A percentile compares a stretch with the other conserved stretches of the same genome.
Evolutionary conservation across 2,113 vertebrate genomes (phyloP).

Genomic region (Muntiacus muntjak): DNA sequence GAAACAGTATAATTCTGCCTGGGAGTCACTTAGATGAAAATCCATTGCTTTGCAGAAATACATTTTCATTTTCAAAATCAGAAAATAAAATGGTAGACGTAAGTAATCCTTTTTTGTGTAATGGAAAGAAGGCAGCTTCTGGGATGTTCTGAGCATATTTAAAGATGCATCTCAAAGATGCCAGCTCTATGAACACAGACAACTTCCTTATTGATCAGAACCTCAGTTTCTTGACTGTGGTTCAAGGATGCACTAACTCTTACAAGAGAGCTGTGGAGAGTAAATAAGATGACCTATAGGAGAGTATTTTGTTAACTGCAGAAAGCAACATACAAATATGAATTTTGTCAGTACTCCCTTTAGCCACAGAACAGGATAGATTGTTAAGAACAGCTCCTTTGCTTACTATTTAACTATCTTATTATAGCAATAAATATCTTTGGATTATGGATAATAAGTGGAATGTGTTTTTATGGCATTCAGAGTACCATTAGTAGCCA

Average conservation of each 20-base stretch:
- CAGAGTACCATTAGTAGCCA: conserved; percentile 64
- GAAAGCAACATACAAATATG: conserved; percentile 53
- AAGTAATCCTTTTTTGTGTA: background rate
- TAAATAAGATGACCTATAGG: background rate
- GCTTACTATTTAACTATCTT: conserved; percentile 53
- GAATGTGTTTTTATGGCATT: conserved; percentile 63
- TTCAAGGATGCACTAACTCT: background rate
- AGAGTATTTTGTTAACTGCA: background rate
- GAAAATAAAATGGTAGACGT: background rate
- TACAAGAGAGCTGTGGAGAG: background rate
- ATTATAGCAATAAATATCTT: conserved; percentile 34
- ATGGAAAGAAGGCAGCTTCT: background rate
- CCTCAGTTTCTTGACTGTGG: background rate
- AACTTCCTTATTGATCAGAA: background rate
- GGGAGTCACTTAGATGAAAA: background rate
- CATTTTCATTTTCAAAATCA: conserved; percentile 32
- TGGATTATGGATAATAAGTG: conserved; percentile 67
- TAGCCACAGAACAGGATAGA: conserved; percentile 62
- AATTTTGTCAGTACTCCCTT: conserved; percentile 53
- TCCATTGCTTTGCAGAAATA: background rate
- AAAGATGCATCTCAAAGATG: background rate
- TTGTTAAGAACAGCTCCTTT: conserved; percentile 69
- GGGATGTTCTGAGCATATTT: background rate
- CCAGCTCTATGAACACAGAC: background rate
- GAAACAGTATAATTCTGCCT: background rate